Conservation (phyloP, 2,113 vertebrate genomes). For the Pontoporia blainvillei region DNA sequence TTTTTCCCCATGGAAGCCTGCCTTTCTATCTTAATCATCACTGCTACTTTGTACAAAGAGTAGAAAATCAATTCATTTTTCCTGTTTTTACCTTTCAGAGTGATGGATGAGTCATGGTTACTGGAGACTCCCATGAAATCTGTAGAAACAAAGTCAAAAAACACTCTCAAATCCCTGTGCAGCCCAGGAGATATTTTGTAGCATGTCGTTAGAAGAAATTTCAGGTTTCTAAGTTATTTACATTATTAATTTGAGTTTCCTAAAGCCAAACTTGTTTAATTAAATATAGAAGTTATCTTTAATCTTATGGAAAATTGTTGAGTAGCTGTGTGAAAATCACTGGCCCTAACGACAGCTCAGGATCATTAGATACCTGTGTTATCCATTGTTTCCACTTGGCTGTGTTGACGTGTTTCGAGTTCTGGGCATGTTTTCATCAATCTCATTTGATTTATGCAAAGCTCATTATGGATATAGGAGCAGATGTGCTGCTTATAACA, state of each 20-base stretch:
- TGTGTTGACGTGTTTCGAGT: not conserved
- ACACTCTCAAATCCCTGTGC: not conserved
- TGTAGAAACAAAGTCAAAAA: not conserved
- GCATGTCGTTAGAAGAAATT: not conserved
- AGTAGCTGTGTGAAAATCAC: not conserved
- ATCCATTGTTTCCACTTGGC: not conserved
- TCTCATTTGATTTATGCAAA: conserved; percentile 9
- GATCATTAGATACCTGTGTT: not conserved
- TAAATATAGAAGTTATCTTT: not conserved
- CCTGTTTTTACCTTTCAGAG: not conserved
- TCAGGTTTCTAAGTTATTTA: not conserved
- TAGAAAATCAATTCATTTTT: not conserved
- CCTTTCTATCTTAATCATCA: not conserved
- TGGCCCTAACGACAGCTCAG: not conserved
- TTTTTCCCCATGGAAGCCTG: not conserved
- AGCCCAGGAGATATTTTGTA: not conserved
- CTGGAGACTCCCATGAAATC: not conserved
- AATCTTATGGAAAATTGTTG: not conserved
- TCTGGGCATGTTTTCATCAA: conserved; percentile 12
- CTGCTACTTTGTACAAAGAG: not conserved
- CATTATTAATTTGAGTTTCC: not conserved
- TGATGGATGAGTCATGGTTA: not conserved
- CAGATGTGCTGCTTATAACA: not conserved
- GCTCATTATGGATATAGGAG: conserved; percentile 14
- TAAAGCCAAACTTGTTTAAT: not conserved